Base-by-base conservation (phyloP, 2,888 invertebrate genomes). In the Malachius bipustulatus region DNA sequence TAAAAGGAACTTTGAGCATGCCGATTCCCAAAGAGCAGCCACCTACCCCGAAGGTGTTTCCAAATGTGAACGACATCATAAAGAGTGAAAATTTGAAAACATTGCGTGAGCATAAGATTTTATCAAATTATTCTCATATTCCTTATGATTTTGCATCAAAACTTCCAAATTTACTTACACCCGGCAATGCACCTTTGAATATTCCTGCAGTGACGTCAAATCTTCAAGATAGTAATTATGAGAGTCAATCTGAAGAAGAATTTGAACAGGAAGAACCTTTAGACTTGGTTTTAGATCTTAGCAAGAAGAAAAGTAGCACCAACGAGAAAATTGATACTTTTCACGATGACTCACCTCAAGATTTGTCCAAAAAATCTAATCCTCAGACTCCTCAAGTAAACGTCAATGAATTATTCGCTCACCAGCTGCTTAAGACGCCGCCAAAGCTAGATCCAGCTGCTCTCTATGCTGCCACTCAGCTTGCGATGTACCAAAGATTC, bases 241-340 rank as follows among this genome's bases (percentile, higher is more conserved):
- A 66, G 11, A 51, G 55, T 8, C 65, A 67, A 45, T 34, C 65
- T 52, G 39, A 46, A 26, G 39, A 48, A 14, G 50, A 52, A 6
- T 26, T 42, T 11, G 45, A 51, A 12, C 51, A 53, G 4, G 56
- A 58, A 13, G 50, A 58, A 42, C 56, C 60, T 1, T 52, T 60
- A 40, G 57, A 60, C 45, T 41, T 71, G 14, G 85, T 81, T 3
- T 66, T 88, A 30, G 88, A 89, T 63, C 70, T 89, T 42, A 85
- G 85, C 56, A 83, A 82, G 55, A 87, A 85, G 61, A 75, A 56
- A 46, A 31, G 40, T 4, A 49, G 49, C n/a, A 47, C 39, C 34
- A 37, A 43, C 4, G 38, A 49, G 35, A 47, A 52, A n/a, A n/a
- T n/a, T 37, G 45, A 55, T 39, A 34, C 31, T 36, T n/a, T n/a